These are phyloP conservation scores for Psammodynastes pulverulentus DNA, from an alignment of 2,113 vertebrate species.

Conservation along the genomic window DNA sequence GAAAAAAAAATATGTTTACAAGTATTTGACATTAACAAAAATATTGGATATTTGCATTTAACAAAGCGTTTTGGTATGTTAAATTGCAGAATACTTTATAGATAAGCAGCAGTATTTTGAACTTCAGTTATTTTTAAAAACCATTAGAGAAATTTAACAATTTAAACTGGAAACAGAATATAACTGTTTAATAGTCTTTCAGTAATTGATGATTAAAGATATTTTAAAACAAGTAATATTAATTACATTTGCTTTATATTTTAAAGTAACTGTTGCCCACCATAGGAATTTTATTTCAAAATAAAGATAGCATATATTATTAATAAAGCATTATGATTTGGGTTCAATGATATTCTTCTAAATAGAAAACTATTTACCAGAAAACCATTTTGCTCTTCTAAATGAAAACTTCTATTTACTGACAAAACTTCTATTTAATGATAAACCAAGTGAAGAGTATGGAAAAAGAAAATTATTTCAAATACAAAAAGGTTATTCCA, in stretches of 20 bases:
- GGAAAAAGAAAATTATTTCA: background rate
- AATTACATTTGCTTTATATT: background rate
- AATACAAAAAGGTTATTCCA: background rate
- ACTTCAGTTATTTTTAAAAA: background rate
- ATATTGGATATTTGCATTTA: background rate
- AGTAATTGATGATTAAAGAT: background rate
- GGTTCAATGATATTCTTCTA: background rate
- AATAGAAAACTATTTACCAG: too few species aligned
- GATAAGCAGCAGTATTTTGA: background rate
- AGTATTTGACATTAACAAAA: background rate
- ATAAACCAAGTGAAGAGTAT: background rate
- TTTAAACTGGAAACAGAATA: background rate
- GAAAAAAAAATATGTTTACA: background rate
- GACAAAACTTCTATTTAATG: background rate
- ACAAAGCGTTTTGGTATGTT: background rate
- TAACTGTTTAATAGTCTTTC: background rate
- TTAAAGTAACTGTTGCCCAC: background rate
- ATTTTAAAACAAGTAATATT: background rate
- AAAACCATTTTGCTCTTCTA: too few species aligned
- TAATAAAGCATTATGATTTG: background rate
- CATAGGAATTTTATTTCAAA: background rate
- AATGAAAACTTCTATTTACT: too few species aligned
- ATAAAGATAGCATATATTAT: background rate
- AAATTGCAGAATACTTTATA: background rate
- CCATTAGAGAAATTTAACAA: background rate